These are phyloP conservation scores for Echinops telfairi DNA, from an alignment of 2,113 vertebrate genomes.

Conservation along the genomic window DNA sequence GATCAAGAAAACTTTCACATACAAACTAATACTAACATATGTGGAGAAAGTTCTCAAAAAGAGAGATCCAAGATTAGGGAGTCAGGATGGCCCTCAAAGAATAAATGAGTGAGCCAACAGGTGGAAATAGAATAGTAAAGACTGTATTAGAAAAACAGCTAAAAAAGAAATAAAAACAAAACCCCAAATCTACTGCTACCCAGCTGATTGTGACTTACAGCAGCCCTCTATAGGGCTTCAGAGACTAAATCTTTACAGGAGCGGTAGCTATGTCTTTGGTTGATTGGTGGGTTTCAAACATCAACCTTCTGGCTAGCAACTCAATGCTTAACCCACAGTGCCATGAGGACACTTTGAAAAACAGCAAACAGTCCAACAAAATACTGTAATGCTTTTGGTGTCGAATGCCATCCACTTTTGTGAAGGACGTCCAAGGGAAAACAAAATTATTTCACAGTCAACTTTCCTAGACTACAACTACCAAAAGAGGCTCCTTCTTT, in stretches of 20 bases:
- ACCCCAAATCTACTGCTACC: too few species aligned
- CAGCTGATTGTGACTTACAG: too few species aligned
- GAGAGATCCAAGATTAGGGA: neutral
- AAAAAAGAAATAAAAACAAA: too few species aligned
- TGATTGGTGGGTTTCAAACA: too few species aligned
- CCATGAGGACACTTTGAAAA: neutral
- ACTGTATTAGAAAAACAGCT: neutral
- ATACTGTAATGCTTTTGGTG: neutral
- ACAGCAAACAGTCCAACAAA: neutral
- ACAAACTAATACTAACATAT: too few species aligned
- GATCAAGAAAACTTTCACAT: too few species aligned
- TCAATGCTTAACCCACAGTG: too few species aligned
- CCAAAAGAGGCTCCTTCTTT: neutral
- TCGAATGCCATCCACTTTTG: neutral
- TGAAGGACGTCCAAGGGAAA: constrained; percentile 11
- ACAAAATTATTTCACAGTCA: constrained; percentile 5
- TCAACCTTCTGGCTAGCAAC: too few species aligned
- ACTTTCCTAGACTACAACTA: neutral
- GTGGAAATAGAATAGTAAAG: neutral
- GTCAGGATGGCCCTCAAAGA: neutral
- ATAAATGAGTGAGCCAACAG: neutral
- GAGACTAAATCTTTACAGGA: too few species aligned
- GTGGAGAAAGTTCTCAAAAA: constrained; percentile 30
- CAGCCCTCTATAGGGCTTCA: too few species aligned
- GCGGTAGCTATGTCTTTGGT: too few species aligned